phyloP scores from a whole-genome alignment of 2,797 vertebrate genomes.

The Parauchenoglanis ngamensis region DNA sequence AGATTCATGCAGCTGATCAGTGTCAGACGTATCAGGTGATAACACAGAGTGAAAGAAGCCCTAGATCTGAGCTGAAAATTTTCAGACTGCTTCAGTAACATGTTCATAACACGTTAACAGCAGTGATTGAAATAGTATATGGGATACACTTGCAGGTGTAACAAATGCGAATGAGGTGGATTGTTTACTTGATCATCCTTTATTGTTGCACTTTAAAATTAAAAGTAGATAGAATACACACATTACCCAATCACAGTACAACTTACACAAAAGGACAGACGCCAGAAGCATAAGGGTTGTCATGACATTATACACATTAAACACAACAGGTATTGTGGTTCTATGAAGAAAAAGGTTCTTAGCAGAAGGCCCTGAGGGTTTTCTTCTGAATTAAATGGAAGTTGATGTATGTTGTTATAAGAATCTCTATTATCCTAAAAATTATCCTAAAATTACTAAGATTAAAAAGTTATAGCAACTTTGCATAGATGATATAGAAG shows the following conservation, averaged over 20 bases:
- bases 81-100: background rate
- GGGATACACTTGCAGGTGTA: background rate
- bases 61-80: background rate
- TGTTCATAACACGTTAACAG: background rate
- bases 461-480: too few species aligned
- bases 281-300: background rate
- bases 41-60: background rate
- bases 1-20: background rate
- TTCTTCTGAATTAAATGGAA: background rate
- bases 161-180: background rate
- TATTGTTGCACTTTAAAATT: background rate
- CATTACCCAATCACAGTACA: background rate
- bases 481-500: too few species aligned
- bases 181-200: background rate
- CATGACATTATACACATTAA: background rate
- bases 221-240: background rate
- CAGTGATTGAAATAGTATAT: background rate
- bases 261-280: too few species aligned
- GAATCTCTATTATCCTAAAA: background rate
- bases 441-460: background rate
- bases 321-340: background rate
- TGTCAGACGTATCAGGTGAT: background rate
- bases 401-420: background rate
- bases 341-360: background rate
- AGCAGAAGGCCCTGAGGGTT: background rate